A percentile compares a stretch with the other conserved stretches of the same genome.
phyloP scores from a whole-genome alignment of 1,140 invertebrate genomes.

The Diorhabda elongata region DNA sequence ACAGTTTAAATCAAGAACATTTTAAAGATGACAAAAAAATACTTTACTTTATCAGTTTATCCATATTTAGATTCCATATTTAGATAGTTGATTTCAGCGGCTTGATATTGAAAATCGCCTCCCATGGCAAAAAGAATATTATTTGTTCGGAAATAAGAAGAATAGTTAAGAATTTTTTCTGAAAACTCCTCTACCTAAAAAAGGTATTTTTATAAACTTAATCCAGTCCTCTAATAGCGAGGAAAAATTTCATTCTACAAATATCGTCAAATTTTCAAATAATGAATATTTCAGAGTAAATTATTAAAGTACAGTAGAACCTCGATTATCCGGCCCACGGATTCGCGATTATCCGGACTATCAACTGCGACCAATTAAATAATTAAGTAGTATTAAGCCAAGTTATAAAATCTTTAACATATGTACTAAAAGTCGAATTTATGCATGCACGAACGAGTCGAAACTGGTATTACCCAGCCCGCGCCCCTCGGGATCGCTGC shows the following conservation, averaged over 20 bases:
- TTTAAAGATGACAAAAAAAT: background rate
- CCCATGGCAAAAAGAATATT: constrained; percentile 39
- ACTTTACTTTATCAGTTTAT: constrained; percentile 74
- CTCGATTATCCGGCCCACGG: no score
- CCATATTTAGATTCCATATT: constrained; percentile 69
- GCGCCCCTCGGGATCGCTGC: no score
- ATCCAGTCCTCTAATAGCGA: background rate
- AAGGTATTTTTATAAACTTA: background rate
- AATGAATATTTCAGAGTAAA: background rate
- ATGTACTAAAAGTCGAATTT: no score
- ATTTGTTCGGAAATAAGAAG: constrained; percentile 30
- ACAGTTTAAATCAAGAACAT: no score
- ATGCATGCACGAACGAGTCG: no score
- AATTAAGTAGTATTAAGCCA: no score
- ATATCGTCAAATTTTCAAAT: background rate
- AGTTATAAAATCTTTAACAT: no score
- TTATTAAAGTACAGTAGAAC: background rate
- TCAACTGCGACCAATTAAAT: no score
- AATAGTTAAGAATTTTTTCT: constrained; percentile 25
- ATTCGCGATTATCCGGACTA: no score
- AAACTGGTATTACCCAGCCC: no score
- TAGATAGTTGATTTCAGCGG: constrained; percentile 59
- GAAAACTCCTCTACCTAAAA: constrained; percentile 32
- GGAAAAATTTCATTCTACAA: background rate
- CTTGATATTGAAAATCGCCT: constrained; percentile 49